Base-by-base conservation (phyloP, 2,797 vertebrate genomes). In the Corythornis leucogaster region DNA sequence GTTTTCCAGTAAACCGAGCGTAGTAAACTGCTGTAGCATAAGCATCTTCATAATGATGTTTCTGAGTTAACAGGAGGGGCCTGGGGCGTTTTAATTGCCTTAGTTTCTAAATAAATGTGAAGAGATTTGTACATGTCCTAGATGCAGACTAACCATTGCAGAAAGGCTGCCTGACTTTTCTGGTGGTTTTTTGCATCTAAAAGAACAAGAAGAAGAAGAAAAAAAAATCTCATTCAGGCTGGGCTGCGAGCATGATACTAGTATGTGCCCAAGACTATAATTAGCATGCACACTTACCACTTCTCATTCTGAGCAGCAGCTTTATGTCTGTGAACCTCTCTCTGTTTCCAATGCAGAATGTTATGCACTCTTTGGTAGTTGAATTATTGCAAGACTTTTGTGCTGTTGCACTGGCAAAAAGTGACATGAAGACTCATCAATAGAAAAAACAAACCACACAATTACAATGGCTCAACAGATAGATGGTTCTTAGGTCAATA, bases 1-100 rank as follows among this genome's bases (percentile, higher is more conserved):
- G 90, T 94, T 87, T 89, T 89, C 90, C 90, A 81, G 83, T 76
- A 91, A 95, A 55, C 74, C 2, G 20, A 94, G 90, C 74, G 3
- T 81, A 87, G 88, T 81, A 81, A 94, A n/a, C 75, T 6, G 9
- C 93, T 67, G 90, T 62, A 78, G 71, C 92, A 81, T 74, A 88
- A 91, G 80, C 86, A 82, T 91, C 90, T 86, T 87, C 92, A 64
- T 90, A 86, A 94, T 64, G 90, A 89, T 90, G 75, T 70, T 90
- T 90, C 87, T 73, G 90, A 90, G 85, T 66, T 93, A 91, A 86
- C 80, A 92, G 90, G 87, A 92, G 93, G 51, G 83, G 78, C 90
- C 88, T 86, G 92, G 87, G 74, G 90, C 80, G 93, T 59, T 96
- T 88, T 94, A 88, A 95, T 92, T 92, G 93, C 78, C 53, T 93